Evolutionary conservation across 2,797 vertebrate genomes (phyloP), one percentile per base, ranked within the genome.

Genomic region (Notolabrus celidotus): DNA sequence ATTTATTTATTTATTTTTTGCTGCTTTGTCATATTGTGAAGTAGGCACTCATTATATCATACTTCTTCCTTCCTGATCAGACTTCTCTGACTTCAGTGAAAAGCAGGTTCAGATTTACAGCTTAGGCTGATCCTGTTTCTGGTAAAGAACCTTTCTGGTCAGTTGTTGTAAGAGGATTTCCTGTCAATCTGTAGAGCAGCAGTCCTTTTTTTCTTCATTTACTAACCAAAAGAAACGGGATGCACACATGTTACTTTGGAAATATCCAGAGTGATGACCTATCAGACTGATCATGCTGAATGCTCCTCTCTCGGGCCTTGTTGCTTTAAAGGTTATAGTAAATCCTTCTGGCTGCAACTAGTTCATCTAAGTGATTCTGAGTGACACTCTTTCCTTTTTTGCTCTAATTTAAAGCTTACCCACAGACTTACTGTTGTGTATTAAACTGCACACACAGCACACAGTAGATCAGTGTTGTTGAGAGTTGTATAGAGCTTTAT

Each of bases 111-210:
- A 74, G 39, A 74, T 79, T 67, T 68, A 15, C 57, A 66, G 67
- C 59, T 68, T 53, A 38, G 60, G 17, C 58, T 75, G 25, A 83
- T 71, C 74, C 62, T 11, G 14, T 55, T 66, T 79, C 57, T 42
- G 14, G 57, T 77, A 68, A 71, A 78, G 49, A 39, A 55, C 3
- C 74, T 75, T 79, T 75, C 50, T 69, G 59, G 47, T 78, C 59
- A 72, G 38, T 50, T 71, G 17, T 36, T 62, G 17, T 68, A 67
- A 74, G 74, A 77, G 52, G 75, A 75, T 85, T 80, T 57, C 20
- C 43, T 12, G 38, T 69, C 46, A 74, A 38, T 49, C n/a, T 51
- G 14, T 39, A 9, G 11, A 49, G 31, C n/a, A 50, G 11, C 6
- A 34, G 20, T 27, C 3, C 7, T 51, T 42, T 34, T 47, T 27